phyloP scores from a whole-genome alignment of 2,888 invertebrate species.

The Drosophila algonquin region DNA sequence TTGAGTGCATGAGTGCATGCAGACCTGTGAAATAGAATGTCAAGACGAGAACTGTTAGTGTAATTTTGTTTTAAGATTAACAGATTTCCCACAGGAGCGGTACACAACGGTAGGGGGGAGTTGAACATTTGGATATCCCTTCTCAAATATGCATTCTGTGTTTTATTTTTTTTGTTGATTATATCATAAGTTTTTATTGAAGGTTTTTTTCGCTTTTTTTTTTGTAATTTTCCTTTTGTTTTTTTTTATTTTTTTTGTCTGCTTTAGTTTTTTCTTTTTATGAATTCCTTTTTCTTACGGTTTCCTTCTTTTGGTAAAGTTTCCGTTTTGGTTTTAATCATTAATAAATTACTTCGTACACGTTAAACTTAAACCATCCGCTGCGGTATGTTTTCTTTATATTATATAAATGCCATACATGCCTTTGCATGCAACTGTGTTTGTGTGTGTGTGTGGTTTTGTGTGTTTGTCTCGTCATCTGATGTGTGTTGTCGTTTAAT shows the following conservation, averaged over 20 bases:
- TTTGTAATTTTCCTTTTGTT: conserved; percentile 53
- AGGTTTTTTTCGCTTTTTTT: conserved; percentile 71
- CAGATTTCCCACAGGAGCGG: neutral
- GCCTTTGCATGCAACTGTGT: conserved; percentile 46
- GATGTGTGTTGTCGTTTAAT: conserved; percentile 11
- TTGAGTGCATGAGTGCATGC: conserved; percentile 68
- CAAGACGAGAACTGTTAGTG: neutral
- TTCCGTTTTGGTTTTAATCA: conserved; percentile 62
- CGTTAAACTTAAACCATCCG: conserved; percentile 76
- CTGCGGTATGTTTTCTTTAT: conserved; percentile 59
- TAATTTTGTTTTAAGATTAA: neutral
- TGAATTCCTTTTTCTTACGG: conserved; percentile 41
- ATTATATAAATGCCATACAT: conserved; percentile 68
- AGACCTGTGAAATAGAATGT: conserved; percentile 71
- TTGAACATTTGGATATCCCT: neutral
- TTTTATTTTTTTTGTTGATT: conserved; percentile 64
- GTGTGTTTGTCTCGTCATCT: conserved; percentile 20
- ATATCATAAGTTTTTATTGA: conserved; percentile 83
- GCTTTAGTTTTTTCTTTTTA: conserved; percentile 48
- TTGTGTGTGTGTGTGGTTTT: conserved; percentile 28
- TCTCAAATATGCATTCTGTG: conserved; percentile 12
- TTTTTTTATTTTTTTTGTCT: conserved; percentile 52
- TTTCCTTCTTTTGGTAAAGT: conserved; percentile 44
- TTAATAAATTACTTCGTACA: conserved; percentile 78
- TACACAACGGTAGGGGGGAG: neutral